Conservation (phyloP, 2,888 invertebrate genomes). For the Nycteola revayana region DNA sequence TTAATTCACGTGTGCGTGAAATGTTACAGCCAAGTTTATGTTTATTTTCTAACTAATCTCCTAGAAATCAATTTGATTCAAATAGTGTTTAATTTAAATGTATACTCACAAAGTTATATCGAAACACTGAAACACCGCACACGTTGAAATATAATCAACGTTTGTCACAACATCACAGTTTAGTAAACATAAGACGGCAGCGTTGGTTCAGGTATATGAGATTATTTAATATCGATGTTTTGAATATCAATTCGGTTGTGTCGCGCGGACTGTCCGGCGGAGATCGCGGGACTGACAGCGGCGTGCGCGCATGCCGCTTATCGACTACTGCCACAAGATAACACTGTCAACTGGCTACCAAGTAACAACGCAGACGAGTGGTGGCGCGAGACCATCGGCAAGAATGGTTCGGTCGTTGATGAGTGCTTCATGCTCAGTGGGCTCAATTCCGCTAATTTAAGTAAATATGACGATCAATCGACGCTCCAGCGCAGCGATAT, state of each 20-base stretch:
- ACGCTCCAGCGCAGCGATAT: no score
- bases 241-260: constrained; percentile 38
- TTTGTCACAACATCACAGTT: constrained; percentile 60
- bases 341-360: constrained; percentile 53
- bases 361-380: not conserved
- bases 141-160: constrained; percentile 50
- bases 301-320: constrained; percentile 59
- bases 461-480: no score
- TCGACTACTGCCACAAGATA: constrained; percentile 69
- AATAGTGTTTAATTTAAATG: no score
- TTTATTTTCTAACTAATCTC: no score
- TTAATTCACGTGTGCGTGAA: no score
- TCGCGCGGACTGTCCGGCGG: constrained; percentile 53
- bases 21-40: no score
- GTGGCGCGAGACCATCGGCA: no score
- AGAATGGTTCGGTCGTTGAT: no score
- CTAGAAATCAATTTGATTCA: no score
- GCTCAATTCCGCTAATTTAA: no score
- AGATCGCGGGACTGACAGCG: constrained; percentile 57
- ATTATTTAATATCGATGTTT: constrained; percentile 55
- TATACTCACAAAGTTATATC: constrained; percentile 24
- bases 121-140: constrained; percentile 35
- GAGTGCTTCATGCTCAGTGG: no score
- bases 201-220: constrained; percentile 51
- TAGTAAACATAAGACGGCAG: constrained; percentile 57